phyloP scores from a whole-genome alignment of 2,797 vertebrate species.

The Megalops cyprinoides region DNA sequence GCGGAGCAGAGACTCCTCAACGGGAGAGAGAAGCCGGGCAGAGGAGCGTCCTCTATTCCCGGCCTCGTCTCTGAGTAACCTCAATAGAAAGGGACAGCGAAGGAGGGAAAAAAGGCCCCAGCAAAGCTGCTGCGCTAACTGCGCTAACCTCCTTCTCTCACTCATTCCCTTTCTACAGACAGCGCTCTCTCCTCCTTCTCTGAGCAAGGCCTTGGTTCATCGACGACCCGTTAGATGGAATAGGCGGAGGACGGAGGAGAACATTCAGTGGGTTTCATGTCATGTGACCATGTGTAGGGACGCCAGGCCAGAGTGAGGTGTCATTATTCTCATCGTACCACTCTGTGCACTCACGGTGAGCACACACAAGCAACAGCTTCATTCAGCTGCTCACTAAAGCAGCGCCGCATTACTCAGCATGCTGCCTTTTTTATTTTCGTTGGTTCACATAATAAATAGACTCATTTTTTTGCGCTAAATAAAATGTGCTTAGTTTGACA shows the following conservation, averaged over 20 bases:
- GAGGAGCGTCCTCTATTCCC: conserved; percentile 20
- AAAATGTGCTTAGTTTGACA: too few relatives aligned
- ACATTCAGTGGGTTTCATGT: too few relatives aligned
- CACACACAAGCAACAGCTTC: too few relatives aligned
- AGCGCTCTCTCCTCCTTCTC: neutral
- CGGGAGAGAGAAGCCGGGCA: neutral
- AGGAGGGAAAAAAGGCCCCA: neutral
- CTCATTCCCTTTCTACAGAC: neutral
- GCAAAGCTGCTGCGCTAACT: neutral
- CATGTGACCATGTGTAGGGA: neutral
- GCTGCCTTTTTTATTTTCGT: neutral
- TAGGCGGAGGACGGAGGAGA: too few relatives aligned
- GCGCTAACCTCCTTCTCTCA: neutral
- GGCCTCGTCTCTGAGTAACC: conserved; percentile 10
- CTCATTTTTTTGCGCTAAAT: neutral
- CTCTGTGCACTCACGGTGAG: neutral
- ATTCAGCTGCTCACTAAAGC: neutral
- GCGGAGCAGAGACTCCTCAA: conserved; percentile 1
- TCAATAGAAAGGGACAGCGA: conserved; percentile 11
- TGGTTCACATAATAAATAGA: neutral
- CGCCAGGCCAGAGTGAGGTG: neutral
- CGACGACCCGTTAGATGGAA: too few relatives aligned
- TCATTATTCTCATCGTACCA: neutral
- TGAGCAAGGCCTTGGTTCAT: neutral
- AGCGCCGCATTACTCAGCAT: neutral